phyloP scores from a whole-genome alignment of 2,113 vertebrate species.

The Origma solitaria region DNA sequence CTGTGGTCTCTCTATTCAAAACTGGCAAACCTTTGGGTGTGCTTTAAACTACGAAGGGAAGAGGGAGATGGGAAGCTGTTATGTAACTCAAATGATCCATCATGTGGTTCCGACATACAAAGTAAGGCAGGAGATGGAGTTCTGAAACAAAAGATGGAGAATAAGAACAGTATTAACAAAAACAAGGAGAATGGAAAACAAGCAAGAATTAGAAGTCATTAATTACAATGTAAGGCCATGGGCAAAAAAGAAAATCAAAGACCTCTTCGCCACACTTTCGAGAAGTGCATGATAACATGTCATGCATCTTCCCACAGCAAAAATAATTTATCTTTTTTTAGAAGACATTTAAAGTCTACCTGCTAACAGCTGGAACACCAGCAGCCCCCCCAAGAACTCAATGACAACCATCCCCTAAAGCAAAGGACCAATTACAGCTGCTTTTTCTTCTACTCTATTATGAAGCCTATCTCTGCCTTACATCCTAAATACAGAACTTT shows the following conservation, averaged over 20 bases:
- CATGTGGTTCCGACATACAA: constrained; percentile 40
- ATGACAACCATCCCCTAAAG: background rate
- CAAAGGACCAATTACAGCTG: background rate
- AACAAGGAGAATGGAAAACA: constrained; percentile 24
- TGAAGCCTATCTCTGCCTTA: background rate
- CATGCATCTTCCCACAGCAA: background rate
- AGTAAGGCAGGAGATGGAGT: constrained; percentile 51
- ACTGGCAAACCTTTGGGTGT: background rate
- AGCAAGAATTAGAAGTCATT: background rate
- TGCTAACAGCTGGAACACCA: background rate
- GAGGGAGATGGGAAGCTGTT: constrained; percentile 41
- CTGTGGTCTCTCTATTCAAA: background rate
- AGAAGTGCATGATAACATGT: background rate
- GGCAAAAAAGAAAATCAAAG: background rate
- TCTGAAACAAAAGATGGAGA: constrained; percentile 67
- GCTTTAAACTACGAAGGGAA: constrained; percentile 45
- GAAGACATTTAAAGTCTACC: background rate
- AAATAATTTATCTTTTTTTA: background rate
- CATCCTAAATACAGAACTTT: background rate
- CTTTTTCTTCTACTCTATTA: background rate
- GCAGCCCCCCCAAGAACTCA: background rate
- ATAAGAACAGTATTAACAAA: constrained; percentile 60
- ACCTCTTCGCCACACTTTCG: background rate
- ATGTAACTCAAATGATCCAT: constrained; percentile 55
- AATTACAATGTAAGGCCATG: background rate